These are phyloP conservation scores for Leptinotarsa texana DNA, from an alignment of 1,140 invertebrate genomes.

Conservation along the genomic window DNA sequence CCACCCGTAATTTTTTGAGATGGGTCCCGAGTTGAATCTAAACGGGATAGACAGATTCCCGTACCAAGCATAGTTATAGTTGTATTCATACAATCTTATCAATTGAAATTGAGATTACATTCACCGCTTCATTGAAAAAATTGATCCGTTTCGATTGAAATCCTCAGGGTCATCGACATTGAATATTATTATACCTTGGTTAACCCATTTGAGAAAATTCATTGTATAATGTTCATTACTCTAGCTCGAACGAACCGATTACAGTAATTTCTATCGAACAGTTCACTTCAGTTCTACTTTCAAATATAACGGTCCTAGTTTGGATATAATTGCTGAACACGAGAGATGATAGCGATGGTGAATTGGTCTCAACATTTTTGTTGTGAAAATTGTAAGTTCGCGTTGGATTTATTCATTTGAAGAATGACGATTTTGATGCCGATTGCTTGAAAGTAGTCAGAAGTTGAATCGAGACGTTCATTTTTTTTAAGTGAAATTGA, in stretches of 20 bases:
- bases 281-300: conserved; percentile 24
- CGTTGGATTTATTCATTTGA: not conserved
- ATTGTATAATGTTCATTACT: conserved; percentile 25
- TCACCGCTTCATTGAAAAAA: too few species aligned
- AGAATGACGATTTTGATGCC: not conserved
- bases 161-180: conserved; percentile 6
- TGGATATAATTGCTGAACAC: conserved; percentile 2
- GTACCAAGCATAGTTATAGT: too few species aligned
- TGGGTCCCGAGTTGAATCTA: too few species aligned
- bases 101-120: too few species aligned
- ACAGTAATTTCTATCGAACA: conserved; percentile 23
- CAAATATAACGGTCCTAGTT: conserved; percentile 23
- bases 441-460: too few species aligned
- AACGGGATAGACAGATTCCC: too few species aligned
- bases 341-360: not conserved
- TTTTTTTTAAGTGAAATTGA: too few species aligned
- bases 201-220: conserved; percentile 22
- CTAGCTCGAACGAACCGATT: conserved; percentile 1
- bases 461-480: too few species aligned
- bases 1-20: too few species aligned
- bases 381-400: not conserved
- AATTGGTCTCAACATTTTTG: not conserved
- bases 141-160: not conserved
- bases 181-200: not conserved
- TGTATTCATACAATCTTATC: too few species aligned